Percentiles rank a stretch among this genome's conserved stretches.
These are phyloP conservation scores for Solenopsis invicta DNA, from an alignment of 1,140 invertebrate species.

Conservation along the genomic window DNA sequence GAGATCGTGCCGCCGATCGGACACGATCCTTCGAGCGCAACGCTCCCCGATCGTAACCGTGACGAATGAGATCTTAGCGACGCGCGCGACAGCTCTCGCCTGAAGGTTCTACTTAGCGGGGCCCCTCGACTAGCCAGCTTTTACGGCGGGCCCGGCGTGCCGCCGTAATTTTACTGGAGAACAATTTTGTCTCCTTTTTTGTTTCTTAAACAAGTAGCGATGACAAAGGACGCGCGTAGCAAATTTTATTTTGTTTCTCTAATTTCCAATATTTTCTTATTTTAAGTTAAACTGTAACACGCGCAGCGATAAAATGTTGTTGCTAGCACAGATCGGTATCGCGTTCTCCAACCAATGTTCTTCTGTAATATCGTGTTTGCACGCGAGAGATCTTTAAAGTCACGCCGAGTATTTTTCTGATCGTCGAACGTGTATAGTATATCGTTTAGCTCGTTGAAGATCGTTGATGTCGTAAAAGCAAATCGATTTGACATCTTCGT, in stretches of 20 bases:
- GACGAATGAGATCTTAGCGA: constrained; percentile 57
- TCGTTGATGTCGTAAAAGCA: constrained; percentile 13
- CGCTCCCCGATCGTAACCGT: constrained; percentile 46
- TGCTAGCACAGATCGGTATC: not conserved
- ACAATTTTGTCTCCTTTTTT: constrained; percentile 29
- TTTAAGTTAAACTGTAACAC: not conserved
- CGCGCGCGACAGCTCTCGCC: constrained; percentile 54
- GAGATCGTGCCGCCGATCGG: constrained; percentile 58
- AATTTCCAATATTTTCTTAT: constrained; percentile 24
- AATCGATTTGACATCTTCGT: constrained; percentile 47
- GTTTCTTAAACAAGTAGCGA: not conserved
- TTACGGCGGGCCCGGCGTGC: constrained; percentile 6
- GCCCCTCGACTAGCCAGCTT: constrained; percentile 3
- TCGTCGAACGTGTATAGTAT: not conserved
- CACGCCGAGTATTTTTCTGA: constrained; percentile 11
- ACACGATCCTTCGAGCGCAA: constrained; percentile 52
- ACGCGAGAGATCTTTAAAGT: not conserved
- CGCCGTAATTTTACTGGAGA: constrained; percentile 30
- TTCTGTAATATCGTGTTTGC: not conserved
- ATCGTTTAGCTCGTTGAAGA: not conserved
- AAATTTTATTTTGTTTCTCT: constrained; percentile 7
- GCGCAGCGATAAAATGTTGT: not conserved
- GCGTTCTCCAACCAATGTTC: not conserved
- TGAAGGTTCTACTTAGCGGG: constrained; percentile 43
- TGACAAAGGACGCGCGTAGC: not conserved